Percentiles rank a stretch among this genome's conserved stretches.
Evolutionary conservation across 1,140 invertebrate genomes (phyloP).

Genomic region (Lasioglossum albipes): DNA sequence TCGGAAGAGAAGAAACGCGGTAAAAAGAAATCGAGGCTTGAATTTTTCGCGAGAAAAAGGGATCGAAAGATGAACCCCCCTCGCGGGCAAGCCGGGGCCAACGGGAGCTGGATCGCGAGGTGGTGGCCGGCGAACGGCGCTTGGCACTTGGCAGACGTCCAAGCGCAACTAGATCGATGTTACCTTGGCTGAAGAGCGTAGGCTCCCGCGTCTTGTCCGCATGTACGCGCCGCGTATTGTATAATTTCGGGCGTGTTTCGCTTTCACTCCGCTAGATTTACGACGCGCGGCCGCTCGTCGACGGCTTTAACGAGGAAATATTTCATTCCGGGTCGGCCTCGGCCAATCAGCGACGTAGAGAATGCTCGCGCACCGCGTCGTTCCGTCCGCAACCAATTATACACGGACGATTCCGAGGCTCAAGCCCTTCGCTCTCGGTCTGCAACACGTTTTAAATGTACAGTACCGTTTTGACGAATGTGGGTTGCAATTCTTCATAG

Average conservation of each 20-base stretch:
- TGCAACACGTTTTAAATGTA: no score
- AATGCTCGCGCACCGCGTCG: no score
- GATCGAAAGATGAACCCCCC: not conserved
- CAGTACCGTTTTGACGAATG: no score
- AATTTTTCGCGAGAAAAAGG: not conserved
- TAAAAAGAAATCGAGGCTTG: not conserved
- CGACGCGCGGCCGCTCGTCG: not conserved
- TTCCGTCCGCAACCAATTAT: not conserved
- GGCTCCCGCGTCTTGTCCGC: constrained; percentile 42
- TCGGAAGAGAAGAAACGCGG: no score
- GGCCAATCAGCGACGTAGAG: no score
- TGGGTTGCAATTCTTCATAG: no score
- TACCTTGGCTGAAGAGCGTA: constrained; percentile 61
- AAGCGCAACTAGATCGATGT: constrained; percentile 70
- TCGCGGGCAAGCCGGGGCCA: not conserved
- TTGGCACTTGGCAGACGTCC: constrained; percentile 66
- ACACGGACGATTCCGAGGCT: no score
- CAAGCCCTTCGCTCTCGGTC: no score
- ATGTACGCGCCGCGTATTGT: constrained; percentile 2
- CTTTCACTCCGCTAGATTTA: not conserved
- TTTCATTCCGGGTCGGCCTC: not conserved
- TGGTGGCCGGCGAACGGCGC: constrained; percentile 24
- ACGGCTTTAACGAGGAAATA: not conserved
- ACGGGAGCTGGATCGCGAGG: constrained; percentile 23
- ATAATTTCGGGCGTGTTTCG: not conserved